Evolutionary conservation across 2,113 vertebrate genomes (phyloP).

Genomic region (Gallinago media): DNA sequence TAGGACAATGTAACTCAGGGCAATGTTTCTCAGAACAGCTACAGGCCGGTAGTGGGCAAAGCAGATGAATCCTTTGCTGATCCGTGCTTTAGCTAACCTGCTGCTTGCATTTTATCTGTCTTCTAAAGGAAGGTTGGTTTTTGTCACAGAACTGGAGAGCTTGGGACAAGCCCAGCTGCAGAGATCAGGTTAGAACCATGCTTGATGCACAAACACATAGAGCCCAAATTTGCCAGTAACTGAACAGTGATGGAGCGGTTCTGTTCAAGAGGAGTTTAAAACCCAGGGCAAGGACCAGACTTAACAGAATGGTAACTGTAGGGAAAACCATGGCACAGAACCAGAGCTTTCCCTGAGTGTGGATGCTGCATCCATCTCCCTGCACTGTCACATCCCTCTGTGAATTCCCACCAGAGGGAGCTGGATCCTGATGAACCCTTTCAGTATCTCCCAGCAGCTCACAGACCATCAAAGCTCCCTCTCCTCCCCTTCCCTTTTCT

Average conservation of each 20-base stretch:
- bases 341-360: accelerated
- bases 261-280: neutral
- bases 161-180: neutral
- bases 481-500: neutral
- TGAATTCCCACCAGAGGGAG: neutral
- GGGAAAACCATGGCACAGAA: neutral
- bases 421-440: neutral
- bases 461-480: neutral
- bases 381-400: accelerated
- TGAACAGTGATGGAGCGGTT: neutral
- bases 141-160: neutral
- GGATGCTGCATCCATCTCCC: neutral
- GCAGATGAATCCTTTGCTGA: accelerated
- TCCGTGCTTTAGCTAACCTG: neutral
- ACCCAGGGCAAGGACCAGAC: neutral
- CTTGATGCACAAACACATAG: neutral
- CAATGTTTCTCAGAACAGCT: neutral
- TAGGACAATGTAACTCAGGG: neutral
- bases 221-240: neutral
- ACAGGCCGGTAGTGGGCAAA: accelerated
- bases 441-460: no score
- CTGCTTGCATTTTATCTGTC: neutral
- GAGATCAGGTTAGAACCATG: neutral
- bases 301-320: neutral
- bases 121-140: neutral